Percentiles rank a stretch among this genome's conserved stretches.
Conservation (phyloP, 2,888 invertebrate genomes). For the Campoplex capitator region DNA sequence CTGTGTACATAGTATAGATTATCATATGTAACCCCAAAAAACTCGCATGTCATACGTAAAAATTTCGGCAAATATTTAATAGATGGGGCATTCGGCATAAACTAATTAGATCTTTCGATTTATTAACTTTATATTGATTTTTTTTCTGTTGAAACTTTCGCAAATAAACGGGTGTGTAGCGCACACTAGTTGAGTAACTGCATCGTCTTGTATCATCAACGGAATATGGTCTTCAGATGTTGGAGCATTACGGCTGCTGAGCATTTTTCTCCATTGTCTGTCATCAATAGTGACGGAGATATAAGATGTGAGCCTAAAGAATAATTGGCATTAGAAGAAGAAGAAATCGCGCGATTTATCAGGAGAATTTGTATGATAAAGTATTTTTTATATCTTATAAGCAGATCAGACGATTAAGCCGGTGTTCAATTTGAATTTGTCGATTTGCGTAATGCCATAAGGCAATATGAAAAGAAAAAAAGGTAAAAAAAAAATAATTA, state of each 20-base stretch:
- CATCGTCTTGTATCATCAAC: neutral
- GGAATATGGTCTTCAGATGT: neutral
- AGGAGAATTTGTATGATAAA: neutral
- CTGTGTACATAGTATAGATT: constrained; percentile 37
- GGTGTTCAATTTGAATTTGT: neutral
- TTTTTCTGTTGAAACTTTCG: neutral
- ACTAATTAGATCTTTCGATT: neutral
- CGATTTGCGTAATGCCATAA: neutral
- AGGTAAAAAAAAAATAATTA: neutral
- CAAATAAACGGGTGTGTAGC: neutral
- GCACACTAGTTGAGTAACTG: neutral
- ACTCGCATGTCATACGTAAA: constrained; percentile 37
- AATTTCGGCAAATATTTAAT: constrained; percentile 29
- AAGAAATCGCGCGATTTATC: neutral
- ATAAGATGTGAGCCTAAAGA: neutral
- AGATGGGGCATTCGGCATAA: constrained; percentile 6
- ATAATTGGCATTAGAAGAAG: neutral
- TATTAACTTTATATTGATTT: neutral
- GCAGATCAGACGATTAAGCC: neutral
- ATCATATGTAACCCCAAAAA: constrained; percentile 6
- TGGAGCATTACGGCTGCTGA: neutral
- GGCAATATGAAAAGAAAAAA: neutral
- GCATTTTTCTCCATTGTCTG: neutral
- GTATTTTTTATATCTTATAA: neutral
- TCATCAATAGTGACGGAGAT: neutral